phyloP scores from a whole-genome alignment of 2,888 invertebrate genomes.

The Apamea epomidion region DNA sequence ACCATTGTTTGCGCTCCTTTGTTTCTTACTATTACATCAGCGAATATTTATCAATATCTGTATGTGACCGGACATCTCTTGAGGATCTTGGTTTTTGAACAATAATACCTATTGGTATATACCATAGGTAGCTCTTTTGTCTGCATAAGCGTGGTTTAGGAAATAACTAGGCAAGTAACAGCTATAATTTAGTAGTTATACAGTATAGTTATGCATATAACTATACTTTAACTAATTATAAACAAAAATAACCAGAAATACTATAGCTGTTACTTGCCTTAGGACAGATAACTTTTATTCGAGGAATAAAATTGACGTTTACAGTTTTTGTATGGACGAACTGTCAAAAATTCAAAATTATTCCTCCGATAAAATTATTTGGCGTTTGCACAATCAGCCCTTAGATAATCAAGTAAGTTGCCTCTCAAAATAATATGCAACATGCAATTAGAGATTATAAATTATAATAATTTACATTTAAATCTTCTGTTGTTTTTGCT shows the following conservation, averaged over 20 bases:
- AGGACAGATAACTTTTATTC: too few species aligned
- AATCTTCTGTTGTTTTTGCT: not conserved
- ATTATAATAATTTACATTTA: not conserved
- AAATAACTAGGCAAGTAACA: too few species aligned
- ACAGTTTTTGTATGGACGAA: too few species aligned
- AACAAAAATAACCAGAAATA: too few species aligned
- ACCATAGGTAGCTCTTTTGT: not conserved
- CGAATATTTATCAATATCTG: conserved; percentile 26
- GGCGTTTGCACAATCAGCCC: too few species aligned
- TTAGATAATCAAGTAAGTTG: not conserved
- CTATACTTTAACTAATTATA: too few species aligned
- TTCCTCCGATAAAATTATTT: too few species aligned
- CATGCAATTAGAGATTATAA: not conserved
- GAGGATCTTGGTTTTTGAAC: not conserved
- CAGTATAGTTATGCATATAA: too few species aligned
- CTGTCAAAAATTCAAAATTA: too few species aligned
- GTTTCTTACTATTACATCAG: conserved; percentile 43
- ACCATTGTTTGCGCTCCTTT: conserved; percentile 45
- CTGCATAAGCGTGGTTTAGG: not conserved
- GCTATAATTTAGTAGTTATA: too few species aligned
- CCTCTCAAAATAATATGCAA: conserved; percentile 1
- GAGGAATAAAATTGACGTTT: too few species aligned
- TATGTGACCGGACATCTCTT: not conserved
- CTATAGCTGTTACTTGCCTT: too few species aligned
- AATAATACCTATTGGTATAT: not conserved